These are phyloP conservation scores for Clarias pachynema DNA, from an alignment of 2,797 vertebrate genomes.

Conservation along the genomic window DNA sequence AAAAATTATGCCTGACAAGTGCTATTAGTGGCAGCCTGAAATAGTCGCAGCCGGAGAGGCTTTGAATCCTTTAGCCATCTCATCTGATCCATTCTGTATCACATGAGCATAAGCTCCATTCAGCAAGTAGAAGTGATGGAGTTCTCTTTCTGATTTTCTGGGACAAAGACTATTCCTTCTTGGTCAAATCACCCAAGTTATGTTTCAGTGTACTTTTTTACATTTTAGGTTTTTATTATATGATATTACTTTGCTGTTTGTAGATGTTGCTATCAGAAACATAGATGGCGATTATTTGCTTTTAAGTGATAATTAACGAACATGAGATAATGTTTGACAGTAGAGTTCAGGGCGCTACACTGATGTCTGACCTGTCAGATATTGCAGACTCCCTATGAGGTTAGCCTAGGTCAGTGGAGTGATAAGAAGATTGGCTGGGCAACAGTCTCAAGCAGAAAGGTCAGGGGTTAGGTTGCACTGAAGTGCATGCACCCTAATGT, in stretches of 20 bases:
- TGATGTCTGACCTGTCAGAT: conserved; percentile 35
- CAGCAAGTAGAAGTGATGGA: conserved; percentile 48
- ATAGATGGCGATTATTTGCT: neutral
- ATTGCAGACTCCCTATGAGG: conserved; percentile 35
- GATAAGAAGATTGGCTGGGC: conserved; percentile 67
- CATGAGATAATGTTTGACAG: conserved; percentile 26
- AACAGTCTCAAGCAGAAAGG: conserved; percentile 67
- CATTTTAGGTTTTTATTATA: neutral
- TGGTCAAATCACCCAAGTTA: neutral
- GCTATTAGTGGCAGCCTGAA: conserved; percentile 58
- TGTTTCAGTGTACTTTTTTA: neutral
- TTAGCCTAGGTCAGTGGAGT: conserved; percentile 56
- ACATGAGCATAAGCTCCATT: conserved; percentile 63
- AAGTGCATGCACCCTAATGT: conserved; percentile 44
- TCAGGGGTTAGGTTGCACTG: conserved; percentile 60
- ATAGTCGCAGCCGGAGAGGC: conserved; percentile 54
- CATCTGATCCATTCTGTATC: conserved; percentile 68
- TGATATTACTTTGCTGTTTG: no score
- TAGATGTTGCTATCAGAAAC: neutral
- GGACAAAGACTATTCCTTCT: neutral
- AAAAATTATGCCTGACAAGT: conserved; percentile 64
- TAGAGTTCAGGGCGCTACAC: neutral
- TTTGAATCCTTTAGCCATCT: conserved; percentile 62
- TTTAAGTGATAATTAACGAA: conserved; percentile 14
- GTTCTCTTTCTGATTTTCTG: conserved; percentile 16